Conservation (phyloP, 2,113 vertebrate genomes). For the Lonchura striata region DNA sequence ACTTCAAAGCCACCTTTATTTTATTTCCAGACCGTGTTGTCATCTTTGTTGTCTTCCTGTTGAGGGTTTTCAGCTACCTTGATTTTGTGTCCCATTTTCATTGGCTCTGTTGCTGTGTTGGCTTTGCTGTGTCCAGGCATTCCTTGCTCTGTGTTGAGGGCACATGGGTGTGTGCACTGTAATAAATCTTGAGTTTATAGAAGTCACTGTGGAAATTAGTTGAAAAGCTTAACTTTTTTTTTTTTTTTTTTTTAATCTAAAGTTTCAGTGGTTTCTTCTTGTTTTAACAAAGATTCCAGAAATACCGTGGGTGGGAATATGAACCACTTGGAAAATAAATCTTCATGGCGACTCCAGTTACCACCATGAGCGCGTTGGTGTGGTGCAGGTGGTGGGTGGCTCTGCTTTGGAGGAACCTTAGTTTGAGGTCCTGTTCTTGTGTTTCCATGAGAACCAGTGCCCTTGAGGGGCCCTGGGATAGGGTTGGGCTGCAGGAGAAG, state of each 20-base stretch:
- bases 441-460: neutral
- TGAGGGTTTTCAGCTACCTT: neutral
- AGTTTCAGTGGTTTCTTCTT: neutral
- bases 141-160: accelerated
- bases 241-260: neutral
- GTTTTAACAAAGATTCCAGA: neutral
- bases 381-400: neutral
- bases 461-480: neutral
- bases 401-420: neutral
- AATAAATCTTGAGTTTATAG: neutral
- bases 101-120: neutral
- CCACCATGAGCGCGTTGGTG: accelerated
- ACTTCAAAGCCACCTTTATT: neutral
- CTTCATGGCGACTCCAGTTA: accelerated
- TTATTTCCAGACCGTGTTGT: neutral
- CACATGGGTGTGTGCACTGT: neutral
- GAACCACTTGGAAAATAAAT: neutral
- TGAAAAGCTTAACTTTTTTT: neutral
- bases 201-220: neutral
- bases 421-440: neutral
- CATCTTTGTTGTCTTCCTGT: neutral
- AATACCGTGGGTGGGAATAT: neutral
- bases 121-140: neutral
- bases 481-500: neutral
- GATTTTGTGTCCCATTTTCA: neutral